Conservation (phyloP, 2,888 invertebrate species). For the Creontiades dilutus region DNA sequence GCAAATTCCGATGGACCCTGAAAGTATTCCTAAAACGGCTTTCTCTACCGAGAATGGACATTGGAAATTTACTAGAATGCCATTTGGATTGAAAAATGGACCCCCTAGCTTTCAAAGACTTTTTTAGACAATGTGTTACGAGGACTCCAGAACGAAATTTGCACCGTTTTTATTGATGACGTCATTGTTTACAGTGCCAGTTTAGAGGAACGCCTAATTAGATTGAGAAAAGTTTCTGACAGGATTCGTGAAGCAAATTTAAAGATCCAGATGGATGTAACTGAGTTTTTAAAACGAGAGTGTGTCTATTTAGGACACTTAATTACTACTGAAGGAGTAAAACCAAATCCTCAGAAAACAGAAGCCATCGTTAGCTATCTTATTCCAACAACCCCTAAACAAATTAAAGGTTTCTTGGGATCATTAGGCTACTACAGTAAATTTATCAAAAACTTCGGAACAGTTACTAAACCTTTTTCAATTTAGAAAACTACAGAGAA, state of each 20-base stretch:
- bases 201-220: neutral
- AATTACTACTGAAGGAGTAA: conserved; percentile 35
- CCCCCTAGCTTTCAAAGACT: conserved; percentile 39
- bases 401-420: conserved; percentile 56
- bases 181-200: neutral
- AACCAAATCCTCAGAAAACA: conserved; percentile 66
- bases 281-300: conserved; percentile 55
- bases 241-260: conserved; percentile 26
- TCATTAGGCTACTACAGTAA: conserved; percentile 44
- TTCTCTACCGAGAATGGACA: conserved; percentile 31
- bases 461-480: no score
- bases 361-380: conserved; percentile 49
- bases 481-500: no score
- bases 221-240: conserved; percentile 24
- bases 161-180: conserved; percentile 24
- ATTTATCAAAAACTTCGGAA: neutral
- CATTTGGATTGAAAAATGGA: conserved; percentile 34
- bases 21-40: conserved; percentile 55
- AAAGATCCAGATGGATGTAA: conserved; percentile 58
- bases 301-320: conserved; percentile 61
- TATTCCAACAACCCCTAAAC: conserved; percentile 3
- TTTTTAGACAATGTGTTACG: neutral
- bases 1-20: no score
- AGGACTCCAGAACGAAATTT: neutral
- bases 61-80: conserved; percentile 34